Conservation (phyloP, 2,113 vertebrate species). For the Sphyrna mokarran region DNA sequence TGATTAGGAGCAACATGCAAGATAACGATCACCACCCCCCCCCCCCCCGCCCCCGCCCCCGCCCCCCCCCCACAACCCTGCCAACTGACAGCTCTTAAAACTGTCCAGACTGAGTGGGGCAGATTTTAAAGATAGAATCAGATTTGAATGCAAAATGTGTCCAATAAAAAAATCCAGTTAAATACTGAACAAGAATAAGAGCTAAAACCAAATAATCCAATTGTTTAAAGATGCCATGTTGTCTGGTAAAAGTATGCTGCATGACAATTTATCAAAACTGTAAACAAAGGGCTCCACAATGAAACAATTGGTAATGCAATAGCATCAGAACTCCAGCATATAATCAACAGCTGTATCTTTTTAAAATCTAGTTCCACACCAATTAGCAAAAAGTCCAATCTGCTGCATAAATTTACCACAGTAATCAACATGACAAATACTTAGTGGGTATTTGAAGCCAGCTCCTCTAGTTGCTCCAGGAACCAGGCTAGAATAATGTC, state of each 20-base stretch:
- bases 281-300: not conserved
- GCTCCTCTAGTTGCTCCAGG: not conserved
- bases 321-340: not conserved
- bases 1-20: not conserved
- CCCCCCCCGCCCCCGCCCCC: not conserved
- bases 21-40: not conserved
- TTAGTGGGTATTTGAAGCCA: not conserved
- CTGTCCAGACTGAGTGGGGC: not conserved
- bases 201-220: not conserved
- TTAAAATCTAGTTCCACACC: not conserved
- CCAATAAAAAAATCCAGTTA: not conserved
- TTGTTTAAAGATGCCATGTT: not conserved
- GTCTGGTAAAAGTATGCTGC: not conserved
- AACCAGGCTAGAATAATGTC: not conserved
- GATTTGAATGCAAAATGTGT: not conserved
- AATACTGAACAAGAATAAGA: not conserved
- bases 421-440: not conserved
- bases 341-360: not conserved
- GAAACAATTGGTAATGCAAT: not conserved
- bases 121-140: not conserved
- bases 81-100: not conserved
- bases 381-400: not conserved
- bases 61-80: no score
- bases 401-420: not conserved
- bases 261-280: not conserved